Conservation (phyloP, 2,797 vertebrate genomes). For the Sebastes wilsoni region DNA sequence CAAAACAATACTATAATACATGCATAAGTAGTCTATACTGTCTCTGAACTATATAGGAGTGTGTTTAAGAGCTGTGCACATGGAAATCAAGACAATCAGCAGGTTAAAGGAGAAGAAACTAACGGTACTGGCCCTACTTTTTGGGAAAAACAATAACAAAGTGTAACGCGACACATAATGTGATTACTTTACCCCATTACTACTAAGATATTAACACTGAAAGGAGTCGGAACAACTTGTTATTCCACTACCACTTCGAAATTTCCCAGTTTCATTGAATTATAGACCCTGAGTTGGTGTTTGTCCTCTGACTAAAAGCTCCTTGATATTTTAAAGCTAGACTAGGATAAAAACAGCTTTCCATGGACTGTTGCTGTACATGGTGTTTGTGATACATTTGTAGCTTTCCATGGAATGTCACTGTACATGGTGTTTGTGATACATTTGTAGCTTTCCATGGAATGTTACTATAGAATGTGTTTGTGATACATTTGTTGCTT, state of each 20-base stretch:
- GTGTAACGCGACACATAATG: no score
- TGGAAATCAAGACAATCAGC: background rate
- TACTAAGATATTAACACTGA: background rate
- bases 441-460: no score
- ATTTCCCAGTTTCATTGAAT: background rate
- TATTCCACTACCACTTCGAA: background rate
- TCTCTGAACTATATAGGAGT: background rate
- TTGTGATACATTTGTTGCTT: no score
- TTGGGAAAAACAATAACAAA: no score
- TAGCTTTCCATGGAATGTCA: no score
- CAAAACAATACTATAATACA: conserved; percentile 43
- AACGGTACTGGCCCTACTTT: no score
- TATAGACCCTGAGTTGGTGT: accelerated
- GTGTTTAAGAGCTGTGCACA: background rate
- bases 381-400: no score
- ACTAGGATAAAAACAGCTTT: background rate
- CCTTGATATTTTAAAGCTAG: background rate
- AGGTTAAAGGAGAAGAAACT: background rate
- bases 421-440: accelerated
- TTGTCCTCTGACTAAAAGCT: background rate
- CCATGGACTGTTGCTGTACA: no score
- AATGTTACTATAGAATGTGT: accelerated
- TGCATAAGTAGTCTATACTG: background rate
- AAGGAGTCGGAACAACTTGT: background rate
- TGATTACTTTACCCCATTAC: conserved; percentile 5